Evolutionary conservation across 2,797 vertebrate species (phyloP), one percentile per base, ranked within the genome.

Genomic region (Alosa sapidissima): DNA sequence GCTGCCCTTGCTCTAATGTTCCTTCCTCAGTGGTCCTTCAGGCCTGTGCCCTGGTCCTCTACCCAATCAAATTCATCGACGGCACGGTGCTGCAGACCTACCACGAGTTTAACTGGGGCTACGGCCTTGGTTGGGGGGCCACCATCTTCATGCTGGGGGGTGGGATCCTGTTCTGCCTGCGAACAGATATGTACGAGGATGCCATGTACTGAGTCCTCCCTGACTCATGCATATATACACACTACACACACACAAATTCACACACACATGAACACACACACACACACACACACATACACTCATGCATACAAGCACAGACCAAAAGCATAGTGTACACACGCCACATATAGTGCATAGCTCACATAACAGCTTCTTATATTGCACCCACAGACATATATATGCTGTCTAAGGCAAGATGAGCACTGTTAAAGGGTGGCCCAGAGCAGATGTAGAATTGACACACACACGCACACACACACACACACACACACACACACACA

Each of bases 81-180:
- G 95, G 94, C 21, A 95, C 91, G 0, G 92, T 93, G 13, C 93
- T 96, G 81, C 95, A 95, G 89, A 95, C 91, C 9, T 96, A 96
- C 90, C 95, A 96, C 0, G 96, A 97, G 91, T 97, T 97, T 91
- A 96, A 95, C 93, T 97, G 96, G 96, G 96, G 96, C 86, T 97
- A 97, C 45, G 96, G 96, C 11, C 93, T 97, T 28, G 96, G 95
- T 87, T 97, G 96, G 96, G 96, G 96, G 0, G 94, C 96, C 81
- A 95, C 95, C 84, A 96, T 96, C 92, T 97, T 97, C 91, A 96
- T 96, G 96, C 47, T 97, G 89, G 96, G 96, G 0, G 95, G 93
- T 0, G 96, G 95, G 81, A 94, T 97, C 86, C 95, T 97, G 81
- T 96, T 96, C 92, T 96, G 96, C 91, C 94, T 97, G 91, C 92